Conservation (phyloP, 2,113 vertebrate genomes). For the Burhinus oedicnemus region DNA sequence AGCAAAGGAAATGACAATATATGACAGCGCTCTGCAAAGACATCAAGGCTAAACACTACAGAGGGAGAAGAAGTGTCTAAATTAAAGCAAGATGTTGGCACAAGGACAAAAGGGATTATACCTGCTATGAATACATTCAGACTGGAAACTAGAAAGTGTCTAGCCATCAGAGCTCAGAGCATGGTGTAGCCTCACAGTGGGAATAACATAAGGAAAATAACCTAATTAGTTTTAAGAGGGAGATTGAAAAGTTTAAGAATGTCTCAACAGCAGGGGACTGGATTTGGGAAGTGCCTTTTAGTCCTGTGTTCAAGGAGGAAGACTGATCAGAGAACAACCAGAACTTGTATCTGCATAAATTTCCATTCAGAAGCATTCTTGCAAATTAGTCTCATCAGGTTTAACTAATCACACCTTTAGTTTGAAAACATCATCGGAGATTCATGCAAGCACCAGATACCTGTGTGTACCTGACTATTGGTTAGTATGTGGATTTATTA, state of each 20-base stretch:
- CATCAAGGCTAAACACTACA: neutral
- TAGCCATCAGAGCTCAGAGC: slow-evolving; percentile 21
- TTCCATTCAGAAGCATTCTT: neutral
- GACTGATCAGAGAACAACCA: neutral
- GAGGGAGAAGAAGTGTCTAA: neutral
- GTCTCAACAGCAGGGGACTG: slow-evolving; percentile 45
- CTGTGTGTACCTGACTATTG: neutral
- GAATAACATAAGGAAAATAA: slow-evolving; percentile 60
- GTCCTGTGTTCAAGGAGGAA: neutral
- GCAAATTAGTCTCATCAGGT: neutral
- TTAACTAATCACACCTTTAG: neutral
- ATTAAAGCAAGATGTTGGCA: slow-evolving; percentile 35
- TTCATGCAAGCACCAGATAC: neutral
- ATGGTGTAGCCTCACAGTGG: slow-evolving; percentile 39
- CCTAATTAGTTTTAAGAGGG: slow-evolving; percentile 64
- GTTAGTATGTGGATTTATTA: neutral
- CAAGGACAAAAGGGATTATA: slow-evolving; percentile 61
- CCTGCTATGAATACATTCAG: slow-evolving; percentile 41
- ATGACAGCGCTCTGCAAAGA: neutral
- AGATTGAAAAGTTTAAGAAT: slow-evolving; percentile 55
- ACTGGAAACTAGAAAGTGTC: slow-evolving; percentile 20
- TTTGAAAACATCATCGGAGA: neutral
- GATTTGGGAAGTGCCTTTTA: slow-evolving; percentile 62
- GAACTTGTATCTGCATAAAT: neutral
- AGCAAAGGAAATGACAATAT: neutral